Percentiles rank a stretch among this genome's conserved stretches.
These are phyloP conservation scores for Thunnus thynnus DNA, from an alignment of 2,113 vertebrate species.

Conservation along the genomic window DNA sequence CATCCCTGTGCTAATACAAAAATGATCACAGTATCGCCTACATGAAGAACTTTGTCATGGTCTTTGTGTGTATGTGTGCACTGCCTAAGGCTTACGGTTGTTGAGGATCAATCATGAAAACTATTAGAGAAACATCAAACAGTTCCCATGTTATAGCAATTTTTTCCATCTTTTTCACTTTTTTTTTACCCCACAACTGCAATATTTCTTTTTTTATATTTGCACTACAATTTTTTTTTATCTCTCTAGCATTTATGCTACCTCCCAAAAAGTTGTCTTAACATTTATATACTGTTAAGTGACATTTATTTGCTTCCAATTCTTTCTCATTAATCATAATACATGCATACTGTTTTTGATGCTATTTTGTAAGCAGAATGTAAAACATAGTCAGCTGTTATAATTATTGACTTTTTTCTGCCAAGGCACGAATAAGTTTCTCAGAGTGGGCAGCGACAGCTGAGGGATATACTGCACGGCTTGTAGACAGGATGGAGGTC, in stretches of 20 bases:
- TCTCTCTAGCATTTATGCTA: neutral
- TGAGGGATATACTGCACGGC: conserved; percentile 69
- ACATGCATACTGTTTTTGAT: conserved; percentile 6
- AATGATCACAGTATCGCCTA: conserved; percentile 14
- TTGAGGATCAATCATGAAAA: conserved; percentile 8
- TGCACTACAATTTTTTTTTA: neutral
- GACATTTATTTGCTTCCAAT: conserved; percentile 13
- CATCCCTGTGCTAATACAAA: conserved; percentile 7
- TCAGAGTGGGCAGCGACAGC: conserved; percentile 71
- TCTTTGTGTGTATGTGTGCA: neutral
- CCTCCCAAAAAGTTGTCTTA: neutral
- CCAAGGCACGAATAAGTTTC: conserved; percentile 52
- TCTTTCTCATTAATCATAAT: conserved; percentile 3
- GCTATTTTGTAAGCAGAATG: conserved; percentile 10
- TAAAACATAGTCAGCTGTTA: conserved; percentile 49
- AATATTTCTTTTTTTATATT: neutral
- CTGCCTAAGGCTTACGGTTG: neutral
- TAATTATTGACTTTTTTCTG: conserved; percentile 64
- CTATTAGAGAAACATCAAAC: conserved; percentile 2
- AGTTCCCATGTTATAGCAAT: conserved; percentile 13
- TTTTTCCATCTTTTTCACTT: neutral
- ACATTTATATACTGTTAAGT: neutral
- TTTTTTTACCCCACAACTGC: neutral
- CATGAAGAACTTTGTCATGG: neutral
- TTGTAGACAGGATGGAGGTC: conserved; percentile 78